These are phyloP conservation scores for Megalops atlanticus DNA, from an alignment of 2,113 vertebrate species.

Conservation along the genomic window DNA sequence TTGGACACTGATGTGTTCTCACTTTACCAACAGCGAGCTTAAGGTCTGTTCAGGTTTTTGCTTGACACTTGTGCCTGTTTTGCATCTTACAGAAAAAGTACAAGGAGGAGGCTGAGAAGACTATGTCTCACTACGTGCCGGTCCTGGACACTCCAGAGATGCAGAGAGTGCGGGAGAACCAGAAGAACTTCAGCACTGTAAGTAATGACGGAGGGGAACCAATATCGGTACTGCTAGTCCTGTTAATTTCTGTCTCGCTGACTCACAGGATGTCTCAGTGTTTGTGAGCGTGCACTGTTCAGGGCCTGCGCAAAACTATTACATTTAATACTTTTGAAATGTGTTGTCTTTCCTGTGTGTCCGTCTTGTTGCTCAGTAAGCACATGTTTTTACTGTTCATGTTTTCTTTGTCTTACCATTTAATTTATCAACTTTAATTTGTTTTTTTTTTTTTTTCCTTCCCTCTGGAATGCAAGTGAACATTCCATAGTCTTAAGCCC, in stretches of 20 bases:
- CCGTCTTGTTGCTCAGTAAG: too few species aligned
- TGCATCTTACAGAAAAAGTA: constrained; percentile 88
- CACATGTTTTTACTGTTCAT: too few species aligned
- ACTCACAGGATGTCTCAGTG: too few species aligned
- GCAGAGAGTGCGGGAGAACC: constrained; percentile 94
- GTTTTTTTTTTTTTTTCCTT: too few species aligned
- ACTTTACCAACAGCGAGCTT: too few species aligned
- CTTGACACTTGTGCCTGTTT: not conserved
- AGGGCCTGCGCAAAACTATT: not conserved
- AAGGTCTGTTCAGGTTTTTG: not conserved
- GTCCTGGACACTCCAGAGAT: constrained; percentile 95
- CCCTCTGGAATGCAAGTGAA: too few species aligned
- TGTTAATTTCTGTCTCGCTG: too few species aligned
- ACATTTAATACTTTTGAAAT: not conserved
- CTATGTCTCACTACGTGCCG: constrained; percentile 89
- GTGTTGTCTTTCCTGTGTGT: too few species aligned
- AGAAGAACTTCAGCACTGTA: constrained; percentile 96
- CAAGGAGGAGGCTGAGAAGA: constrained; percentile 91
- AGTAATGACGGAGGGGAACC: constrained; percentile 46
- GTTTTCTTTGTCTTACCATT: too few species aligned
- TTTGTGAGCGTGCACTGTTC: not conserved
- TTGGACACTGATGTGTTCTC: not conserved
- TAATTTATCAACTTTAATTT: too few species aligned
- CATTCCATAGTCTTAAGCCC: too few species aligned
- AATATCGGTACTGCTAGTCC: not conserved